phyloP scores from a whole-genome alignment of 2,797 vertebrate genomes.

The Syndactyla subalaris region DNA sequence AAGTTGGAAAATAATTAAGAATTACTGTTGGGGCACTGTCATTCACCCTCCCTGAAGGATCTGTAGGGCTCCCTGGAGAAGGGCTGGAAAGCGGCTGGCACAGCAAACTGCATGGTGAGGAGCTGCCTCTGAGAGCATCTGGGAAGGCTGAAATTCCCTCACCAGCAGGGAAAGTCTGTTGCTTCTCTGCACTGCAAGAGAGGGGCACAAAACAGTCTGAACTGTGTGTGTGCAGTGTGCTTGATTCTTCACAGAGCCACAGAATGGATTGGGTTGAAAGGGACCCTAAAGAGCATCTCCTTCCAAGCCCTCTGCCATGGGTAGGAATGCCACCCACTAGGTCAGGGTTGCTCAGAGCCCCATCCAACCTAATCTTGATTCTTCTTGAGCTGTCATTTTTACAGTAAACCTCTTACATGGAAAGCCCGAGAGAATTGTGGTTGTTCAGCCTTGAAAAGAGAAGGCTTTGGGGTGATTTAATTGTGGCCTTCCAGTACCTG shows the following conservation, averaged over 20 bases:
- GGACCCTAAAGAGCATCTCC: fast-evolving
- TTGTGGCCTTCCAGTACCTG: neutral
- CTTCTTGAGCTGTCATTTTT: neutral
- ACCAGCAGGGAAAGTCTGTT: neutral
- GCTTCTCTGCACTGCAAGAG: neutral
- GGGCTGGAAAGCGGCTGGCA: neutral
- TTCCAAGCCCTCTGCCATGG: neutral
- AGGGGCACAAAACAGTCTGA: neutral
- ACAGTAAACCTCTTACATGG: neutral
- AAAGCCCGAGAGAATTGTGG: neutral
- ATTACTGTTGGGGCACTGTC: neutral
- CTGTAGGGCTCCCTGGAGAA: neutral
- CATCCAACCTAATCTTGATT: neutral
- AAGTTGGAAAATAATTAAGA: conserved; percentile 33
- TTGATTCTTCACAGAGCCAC: neutral
- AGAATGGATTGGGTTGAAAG: neutral
- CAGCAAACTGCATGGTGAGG: neutral
- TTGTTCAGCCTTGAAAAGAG: neutral
- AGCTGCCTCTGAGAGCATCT: neutral
- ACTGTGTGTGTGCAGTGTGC: fast-evolving
- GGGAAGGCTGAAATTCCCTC: neutral
- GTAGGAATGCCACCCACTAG: neutral
- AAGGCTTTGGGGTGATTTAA: neutral
- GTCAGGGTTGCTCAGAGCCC: neutral
- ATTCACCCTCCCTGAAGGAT: neutral